Evolutionary conservation across 2,888 invertebrate species (phyloP), one percentile per base, ranked within the genome.

Genomic region (Clunio marinus): DNA sequence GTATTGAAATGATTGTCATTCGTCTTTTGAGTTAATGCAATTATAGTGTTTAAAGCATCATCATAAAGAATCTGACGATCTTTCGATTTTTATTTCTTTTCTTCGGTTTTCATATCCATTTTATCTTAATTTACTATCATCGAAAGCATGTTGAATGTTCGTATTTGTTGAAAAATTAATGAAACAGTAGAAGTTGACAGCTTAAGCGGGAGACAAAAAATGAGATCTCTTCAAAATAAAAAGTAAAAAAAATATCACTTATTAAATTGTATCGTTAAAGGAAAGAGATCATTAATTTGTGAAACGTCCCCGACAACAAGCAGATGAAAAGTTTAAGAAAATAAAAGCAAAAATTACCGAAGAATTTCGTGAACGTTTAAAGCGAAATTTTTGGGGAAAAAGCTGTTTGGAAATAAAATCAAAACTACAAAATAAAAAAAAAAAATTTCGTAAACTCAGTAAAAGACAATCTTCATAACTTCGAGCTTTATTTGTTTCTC

Each of bases 271-370:
- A 60, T 60, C 60, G 41, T 60, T 37, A 60, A 60, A 20, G 15
- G 59, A 28, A 59, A 59, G 59, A 27, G 59, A 59, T 59, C 59
- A 28, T 59, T 59, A 59, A 59, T 59, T 59, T 59, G 59, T 59
- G 28, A 60, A 60, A 60, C 37, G 60, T 24, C 35, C n/a, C 32
- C 37, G 22, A n/a, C n/a, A 51, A 45, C 25, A 58, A 58, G 7
- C 51, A 17, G 51, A 41, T 3, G 5, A 41, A 41, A 41, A n/a
- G 3, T 3, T 51, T 22, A 22, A n/a, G n/a, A n/a, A n/a, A 51
- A 51, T 51, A 2, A 2, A 41, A 41, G 32, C 32, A 41, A n/a
- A 41, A 41, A 41, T 15, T 41, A 2, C 41, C 2, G 41, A 41
- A 10, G 41, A 41, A 41, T 41, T n/a, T 8, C 32, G 32, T 8